Evolutionary conservation across 2,888 invertebrate species (phyloP), one percentile per base, ranked within the genome.

Genomic region (Anagyrus pseudococci): DNA sequence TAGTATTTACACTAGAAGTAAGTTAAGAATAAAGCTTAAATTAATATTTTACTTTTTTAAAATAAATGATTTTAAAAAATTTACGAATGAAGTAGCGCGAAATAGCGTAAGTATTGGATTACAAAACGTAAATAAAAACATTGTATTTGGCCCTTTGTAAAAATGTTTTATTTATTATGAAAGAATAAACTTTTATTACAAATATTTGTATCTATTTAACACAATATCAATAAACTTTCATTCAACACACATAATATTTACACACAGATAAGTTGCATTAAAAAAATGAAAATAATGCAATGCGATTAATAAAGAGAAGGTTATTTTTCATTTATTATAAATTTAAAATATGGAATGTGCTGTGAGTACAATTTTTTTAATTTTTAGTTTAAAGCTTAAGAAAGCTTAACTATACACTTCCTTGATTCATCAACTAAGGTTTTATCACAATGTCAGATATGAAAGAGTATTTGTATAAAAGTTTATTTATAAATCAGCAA

Each of bases 401-500:
- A 48, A 8, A n/a, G n/a, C n/a, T n/a, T n/a, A n/a, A n/a, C n/a
- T 15, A 47, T 53, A 19, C 29, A 40, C 20, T 22, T 26, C 25
- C 44, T 53, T 40, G 25, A 29, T 50, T 44, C 8, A 37, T 37
- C 15, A 37, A 13, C 13, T 37, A 37, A 37, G 10, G 8, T 37
- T 40, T 50, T 58, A 67, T 67, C 61, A 63, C 63, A 63, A 66
- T 57, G 37, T 48, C 26, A 46, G 29, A 57, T 57, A 58, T 44
- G 52, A 25, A 46, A 67, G 58, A 64, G 66, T 67, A 67, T 67
- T 64, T 58, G 23, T 64, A 61, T 57, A 64, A 67, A 63, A 63
- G 26, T 55, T 66, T 60, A 50, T 60, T 61, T 48, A 61, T 64
- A 67, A 60, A 58, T 46, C 50, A 58, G 50, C 53, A 61, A 63